Conservation (phyloP, 2,797 vertebrate species). For the Rallus crepitans region DNA sequence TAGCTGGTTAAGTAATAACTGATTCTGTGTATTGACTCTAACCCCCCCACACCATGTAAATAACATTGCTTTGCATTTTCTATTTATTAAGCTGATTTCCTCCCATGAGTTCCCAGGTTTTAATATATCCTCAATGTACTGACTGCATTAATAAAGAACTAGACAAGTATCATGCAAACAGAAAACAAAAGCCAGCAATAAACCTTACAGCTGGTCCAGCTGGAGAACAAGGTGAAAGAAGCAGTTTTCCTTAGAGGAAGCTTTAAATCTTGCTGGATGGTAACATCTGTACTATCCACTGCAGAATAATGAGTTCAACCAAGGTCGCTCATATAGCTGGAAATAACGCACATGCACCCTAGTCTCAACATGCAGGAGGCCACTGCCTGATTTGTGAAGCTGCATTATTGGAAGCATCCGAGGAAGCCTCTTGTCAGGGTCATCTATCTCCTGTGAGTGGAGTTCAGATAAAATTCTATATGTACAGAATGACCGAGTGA, state of each 20-base stretch:
- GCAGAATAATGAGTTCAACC: slow-evolving; percentile 66
- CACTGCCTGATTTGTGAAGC: slow-evolving; percentile 35
- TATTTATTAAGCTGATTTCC: neutral
- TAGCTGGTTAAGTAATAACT: neutral
- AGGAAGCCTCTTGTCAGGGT: slow-evolving; percentile 18
- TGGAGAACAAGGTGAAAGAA: slow-evolving; percentile 37
- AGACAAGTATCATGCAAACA: slow-evolving; percentile 2
- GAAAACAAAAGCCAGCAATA: slow-evolving; percentile 63
- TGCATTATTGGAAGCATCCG: neutral
- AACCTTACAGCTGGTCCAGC: slow-evolving; percentile 31
- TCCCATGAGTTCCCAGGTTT: neutral
- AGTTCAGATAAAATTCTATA: slow-evolving; percentile 23
- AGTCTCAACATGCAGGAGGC: neutral
- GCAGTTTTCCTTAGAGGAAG: slow-evolving; percentile 23
- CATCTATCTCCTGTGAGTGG: neutral
- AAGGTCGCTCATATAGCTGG: slow-evolving; percentile 38
- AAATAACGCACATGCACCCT: neutral
- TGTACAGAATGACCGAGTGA: neutral
- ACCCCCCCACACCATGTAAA: neutral
- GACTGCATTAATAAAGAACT: slow-evolving; percentile 4
- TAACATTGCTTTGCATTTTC: neutral
- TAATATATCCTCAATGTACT: slow-evolving; percentile 20
- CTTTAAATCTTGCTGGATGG: slow-evolving; percentile 1
- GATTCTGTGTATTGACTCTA: neutral
- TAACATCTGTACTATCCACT: slow-evolving; percentile 40